Conservation (phyloP, 2,888 invertebrate genomes). For the Amphipyra berbera region DNA sequence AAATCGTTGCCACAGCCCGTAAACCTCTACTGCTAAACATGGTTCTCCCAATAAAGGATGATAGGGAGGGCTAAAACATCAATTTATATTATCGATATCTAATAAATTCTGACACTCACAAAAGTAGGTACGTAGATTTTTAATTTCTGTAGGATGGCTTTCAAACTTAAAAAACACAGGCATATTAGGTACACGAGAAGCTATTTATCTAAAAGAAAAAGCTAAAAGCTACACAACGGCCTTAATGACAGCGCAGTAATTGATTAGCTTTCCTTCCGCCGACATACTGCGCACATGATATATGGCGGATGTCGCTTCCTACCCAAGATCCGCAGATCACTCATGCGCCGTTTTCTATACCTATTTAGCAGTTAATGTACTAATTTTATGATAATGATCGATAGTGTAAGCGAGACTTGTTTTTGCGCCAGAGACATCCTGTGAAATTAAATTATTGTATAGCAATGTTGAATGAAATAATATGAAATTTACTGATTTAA, state of each 20-base stretch:
- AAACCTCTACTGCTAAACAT: no score
- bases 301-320: conserved; percentile 51
- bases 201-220: conserved; percentile 41
- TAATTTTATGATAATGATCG: conserved; percentile 49
- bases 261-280: conserved; percentile 71
- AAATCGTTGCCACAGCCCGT: no score
- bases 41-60: no score
- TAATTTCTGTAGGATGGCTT: no score
- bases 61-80: no score
- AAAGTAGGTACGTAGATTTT: no score
- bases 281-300: conserved; percentile 46
- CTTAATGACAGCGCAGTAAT: conserved; percentile 61
- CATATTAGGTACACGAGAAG: conserved; percentile 8
- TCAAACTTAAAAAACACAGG: background rate
- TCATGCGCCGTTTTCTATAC: conserved; percentile 31
- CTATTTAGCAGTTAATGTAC: conserved; percentile 34
- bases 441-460: conserved; percentile 3
- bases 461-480: no score
- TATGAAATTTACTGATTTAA: no score
- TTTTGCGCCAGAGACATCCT: background rate
- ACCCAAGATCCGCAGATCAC: conserved; percentile 31
- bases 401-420: background rate
- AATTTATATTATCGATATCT: no score
- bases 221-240: conserved; percentile 34
- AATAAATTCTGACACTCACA: no score